Conservation (phyloP, 2,888 invertebrate genomes). For the Scelioninae gen. 2 region DNA sequence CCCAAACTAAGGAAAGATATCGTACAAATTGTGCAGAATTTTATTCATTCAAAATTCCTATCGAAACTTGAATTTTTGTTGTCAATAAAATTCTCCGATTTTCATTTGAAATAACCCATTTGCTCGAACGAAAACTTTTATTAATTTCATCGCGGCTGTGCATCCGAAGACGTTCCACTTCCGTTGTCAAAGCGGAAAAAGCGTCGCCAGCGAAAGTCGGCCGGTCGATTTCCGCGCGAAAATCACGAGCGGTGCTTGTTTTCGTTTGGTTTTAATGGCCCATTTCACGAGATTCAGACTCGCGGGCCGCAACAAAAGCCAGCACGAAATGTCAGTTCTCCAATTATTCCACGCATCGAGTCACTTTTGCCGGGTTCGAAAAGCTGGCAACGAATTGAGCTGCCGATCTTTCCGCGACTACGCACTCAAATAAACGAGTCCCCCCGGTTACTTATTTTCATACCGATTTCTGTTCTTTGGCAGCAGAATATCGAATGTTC, state of each 20-base stretch:
- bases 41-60: no score
- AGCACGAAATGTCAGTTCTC: constrained; percentile 48
- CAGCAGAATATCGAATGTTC: constrained; percentile 7
- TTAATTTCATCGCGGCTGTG: no score
- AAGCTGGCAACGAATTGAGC: constrained; percentile 50
- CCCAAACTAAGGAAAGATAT: no score
- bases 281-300: constrained; percentile 54
- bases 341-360: constrained; percentile 49
- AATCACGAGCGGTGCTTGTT: constrained; percentile 42
- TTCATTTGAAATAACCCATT: no score
- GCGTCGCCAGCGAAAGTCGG: constrained; percentile 26
- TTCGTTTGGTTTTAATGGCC: constrained; percentile 48
- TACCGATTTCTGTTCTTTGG: constrained; percentile 30
- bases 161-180: not conserved
- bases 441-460: constrained; percentile 36
- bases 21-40: no score
- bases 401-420: constrained; percentile 16
- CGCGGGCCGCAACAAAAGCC: constrained; percentile 41
- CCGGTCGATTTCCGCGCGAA: constrained; percentile 22
- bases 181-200: constrained; percentile 14
- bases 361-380: constrained; percentile 33
- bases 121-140: no score
- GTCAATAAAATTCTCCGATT: no score
- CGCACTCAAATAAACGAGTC: constrained; percentile 34
- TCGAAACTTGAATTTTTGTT: no score